Evolutionary conservation across 2,797 vertebrate genomes (phyloP), one percentile per base, ranked within the genome.

Genomic region (Sebastiscus tertius): DNA sequence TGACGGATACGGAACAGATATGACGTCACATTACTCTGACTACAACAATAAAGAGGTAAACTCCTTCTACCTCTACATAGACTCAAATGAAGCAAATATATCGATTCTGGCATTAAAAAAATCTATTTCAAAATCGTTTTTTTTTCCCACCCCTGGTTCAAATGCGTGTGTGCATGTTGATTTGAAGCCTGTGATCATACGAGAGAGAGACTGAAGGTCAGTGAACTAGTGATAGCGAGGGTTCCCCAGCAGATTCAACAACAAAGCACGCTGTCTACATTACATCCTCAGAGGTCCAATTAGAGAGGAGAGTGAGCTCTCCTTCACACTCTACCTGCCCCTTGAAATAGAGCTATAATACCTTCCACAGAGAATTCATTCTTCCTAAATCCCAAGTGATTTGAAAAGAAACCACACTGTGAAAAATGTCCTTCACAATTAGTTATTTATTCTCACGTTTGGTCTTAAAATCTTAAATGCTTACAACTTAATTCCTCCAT

Each of bases 211-310:
- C 18, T 12, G 18, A 54, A 14, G 34, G 63, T 75, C 27, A 49
- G 46, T 60, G 59, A 54, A 39, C 59, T 13, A 55, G 42, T 31
- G 61, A 29, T 59, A 4, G 26, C 9, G 24, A 16, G n/a, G 29
- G 18, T 33, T 75, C 55, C 42, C 22, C 52, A 61, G 39, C 62
- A 81, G 68, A 75, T 79, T 75, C 56, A 67, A 54, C 67, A 68
- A 65, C 80, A 79, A 55, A 82, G 72, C 73, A 33, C 31, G 62
- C 66, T 6, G 67, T 79, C 62, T 24, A 31, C 60, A 54, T 60
- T 31, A 74, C 26, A 59, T 83, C 81, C 89, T 90, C 85, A 65
- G 59, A 80, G 79, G 88, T 76, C 86, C 80, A 92, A 89, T 92
- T 92, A 91, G 54, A 85, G 59, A 3, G 18, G 36, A 83, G 70